Base-by-base conservation (phyloP, 1,140 invertebrate genomes). In the Cephus cinctus region DNA sequence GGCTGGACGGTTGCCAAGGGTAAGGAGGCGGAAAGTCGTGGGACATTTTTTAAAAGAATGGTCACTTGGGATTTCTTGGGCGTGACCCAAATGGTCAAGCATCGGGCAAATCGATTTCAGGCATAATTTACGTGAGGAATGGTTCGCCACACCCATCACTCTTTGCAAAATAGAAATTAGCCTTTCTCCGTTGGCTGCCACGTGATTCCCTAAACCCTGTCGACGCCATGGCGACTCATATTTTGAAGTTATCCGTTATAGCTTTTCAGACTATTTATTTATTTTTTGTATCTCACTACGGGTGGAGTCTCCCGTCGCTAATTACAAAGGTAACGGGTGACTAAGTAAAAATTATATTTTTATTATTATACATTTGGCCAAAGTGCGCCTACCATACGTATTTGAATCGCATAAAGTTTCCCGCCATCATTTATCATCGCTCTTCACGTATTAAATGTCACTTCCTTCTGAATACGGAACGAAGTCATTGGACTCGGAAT, bases 91-190 rank as follows among this genome's bases (percentile, higher is more conserved):
- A 23, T 21, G 48, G 48, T 44, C 36, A 30, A 38, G 9, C 30
- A 9, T 11, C 15, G 21, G 32, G 40, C 5, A 54, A 57, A 57
- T 53, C 51, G 50, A 57, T 57, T 57, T 54, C 47, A 50, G 35
- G 38, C 35, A 35, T 50, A 47, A 54, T 57, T 57, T 50, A 46
- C 36, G 14, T 23, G 30, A 49, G 50, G 42, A 50, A 27, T 50
- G 47, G 47, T 50, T 21, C 16, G n/a, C 20, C 14, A 43, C 14
- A 31, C 32, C 35, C 12, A 27, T 5, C 14, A 31, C 21, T 30
- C 15, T 30, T 3, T 12, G 18, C 5, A 21, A 12, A 25, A 11
- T 41, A 5, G 21, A 6, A 41, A 25, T 25, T 1, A 25, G 14
- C 11, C 18, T 14, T 23, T 36, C 15, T 38, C 15, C 3, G n/a